Evolutionary conservation across 2,113 vertebrate species (phyloP).

Genomic region (Dromiciops gliroides): DNA sequence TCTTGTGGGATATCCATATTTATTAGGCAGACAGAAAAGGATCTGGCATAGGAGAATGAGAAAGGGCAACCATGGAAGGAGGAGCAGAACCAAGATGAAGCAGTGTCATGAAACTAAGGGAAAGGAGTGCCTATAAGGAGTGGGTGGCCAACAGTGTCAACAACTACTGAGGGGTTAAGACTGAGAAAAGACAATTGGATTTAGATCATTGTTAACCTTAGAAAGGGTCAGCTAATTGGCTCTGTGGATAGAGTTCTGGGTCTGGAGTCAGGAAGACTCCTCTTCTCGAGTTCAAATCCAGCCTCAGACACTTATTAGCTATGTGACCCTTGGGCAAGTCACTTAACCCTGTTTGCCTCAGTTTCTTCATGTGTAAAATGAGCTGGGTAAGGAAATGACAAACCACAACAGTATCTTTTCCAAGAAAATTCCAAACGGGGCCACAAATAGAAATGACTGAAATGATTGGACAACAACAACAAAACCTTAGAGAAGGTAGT

Average conservation of each 20-base stretch:
- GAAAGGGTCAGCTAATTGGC: neutral
- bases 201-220: neutral
- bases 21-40: neutral
- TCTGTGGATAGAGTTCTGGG: too few species aligned
- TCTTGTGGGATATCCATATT: neutral
- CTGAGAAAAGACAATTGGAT: neutral
- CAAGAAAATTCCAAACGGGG: neutral
- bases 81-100: neutral
- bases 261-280: neutral
- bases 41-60: neutral
- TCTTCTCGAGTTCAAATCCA: neutral
- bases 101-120: neutral
- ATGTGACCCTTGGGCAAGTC: neutral
- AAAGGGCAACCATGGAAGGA: neutral
- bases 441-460: neutral
- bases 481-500: neutral
- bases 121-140: neutral
- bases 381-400: neutral
- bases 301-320: neutral
- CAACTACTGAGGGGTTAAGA: neutral
- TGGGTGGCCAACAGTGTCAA: neutral
- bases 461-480: neutral
- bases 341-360: neutral
- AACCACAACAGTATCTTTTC: neutral
- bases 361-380: neutral